Conservation (phyloP, 1,140 invertebrate species). For the Trachymyrmex cornetzi region DNA sequence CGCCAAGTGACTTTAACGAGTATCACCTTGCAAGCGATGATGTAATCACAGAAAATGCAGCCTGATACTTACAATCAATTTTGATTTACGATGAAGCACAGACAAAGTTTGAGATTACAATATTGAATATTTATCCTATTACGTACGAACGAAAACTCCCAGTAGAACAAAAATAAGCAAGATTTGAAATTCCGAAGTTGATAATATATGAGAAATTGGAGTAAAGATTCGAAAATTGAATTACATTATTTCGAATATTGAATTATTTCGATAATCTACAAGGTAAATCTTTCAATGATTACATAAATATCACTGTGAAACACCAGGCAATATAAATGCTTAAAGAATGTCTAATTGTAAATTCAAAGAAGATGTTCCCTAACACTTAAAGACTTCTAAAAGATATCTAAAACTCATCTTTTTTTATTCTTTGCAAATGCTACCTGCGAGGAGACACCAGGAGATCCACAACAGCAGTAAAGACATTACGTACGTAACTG, state of each 20-base stretch:
- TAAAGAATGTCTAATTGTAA: neutral
- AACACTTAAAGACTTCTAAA: neutral
- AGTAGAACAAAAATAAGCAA: neutral
- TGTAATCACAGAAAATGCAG: constrained; percentile 19
- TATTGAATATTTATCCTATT: neutral
- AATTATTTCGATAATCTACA: neutral
- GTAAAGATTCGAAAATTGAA: neutral
- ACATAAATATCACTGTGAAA: neutral
- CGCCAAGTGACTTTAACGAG: constrained; percentile 22
- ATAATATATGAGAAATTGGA: neutral
- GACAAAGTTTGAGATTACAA: neutral
- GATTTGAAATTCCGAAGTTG: neutral
- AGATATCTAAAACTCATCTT: neutral
- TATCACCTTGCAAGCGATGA: neutral
- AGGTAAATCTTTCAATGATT: neutral
- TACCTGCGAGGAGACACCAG: constrained; percentile 38
- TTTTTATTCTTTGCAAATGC: neutral
- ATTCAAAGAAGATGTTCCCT: neutral
- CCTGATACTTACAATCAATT: neutral
- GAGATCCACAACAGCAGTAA: constrained; percentile 17
- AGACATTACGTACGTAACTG: neutral
- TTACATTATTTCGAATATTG: neutral
- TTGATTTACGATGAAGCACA: neutral
- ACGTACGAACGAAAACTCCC: neutral
- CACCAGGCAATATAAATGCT: neutral